These are phyloP conservation scores for Probosciger aterrimus DNA, from an alignment of 2,113 vertebrate genomes.

Conservation along the genomic window DNA sequence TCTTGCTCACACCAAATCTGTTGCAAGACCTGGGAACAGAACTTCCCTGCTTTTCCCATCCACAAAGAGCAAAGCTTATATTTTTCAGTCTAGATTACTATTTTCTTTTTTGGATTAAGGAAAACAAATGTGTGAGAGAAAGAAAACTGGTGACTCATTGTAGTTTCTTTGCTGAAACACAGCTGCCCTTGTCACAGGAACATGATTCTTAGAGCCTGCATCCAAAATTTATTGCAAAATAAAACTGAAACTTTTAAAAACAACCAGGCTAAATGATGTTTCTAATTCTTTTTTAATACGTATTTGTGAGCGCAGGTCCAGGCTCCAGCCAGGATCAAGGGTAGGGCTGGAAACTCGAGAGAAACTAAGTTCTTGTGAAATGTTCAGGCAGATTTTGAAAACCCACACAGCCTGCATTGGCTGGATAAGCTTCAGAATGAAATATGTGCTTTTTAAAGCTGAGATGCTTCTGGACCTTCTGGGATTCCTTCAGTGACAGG, in stretches of 20 bases:
- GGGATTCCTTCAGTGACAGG: not conserved
- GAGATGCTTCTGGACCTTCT: not conserved
- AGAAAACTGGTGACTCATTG: constrained; percentile 20
- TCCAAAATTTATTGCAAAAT: constrained; percentile 54
- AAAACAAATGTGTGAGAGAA: constrained; percentile 10
- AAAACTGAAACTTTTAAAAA: constrained; percentile 17
- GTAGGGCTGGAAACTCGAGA: not conserved
- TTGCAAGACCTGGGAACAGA: constrained; percentile 25
- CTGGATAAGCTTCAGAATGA: not conserved
- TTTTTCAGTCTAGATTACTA: constrained; percentile 24
- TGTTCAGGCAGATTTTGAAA: not conserved
- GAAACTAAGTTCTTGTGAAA: not conserved
- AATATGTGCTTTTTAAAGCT: not conserved
- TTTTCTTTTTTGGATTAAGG: constrained; percentile 45
- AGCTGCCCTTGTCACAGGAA: constrained; percentile 38
- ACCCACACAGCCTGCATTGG: not conserved
- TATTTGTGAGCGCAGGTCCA: not conserved
- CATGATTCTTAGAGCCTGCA: not conserved
- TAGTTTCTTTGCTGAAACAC: constrained; percentile 29
- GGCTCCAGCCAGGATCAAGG: not conserved
- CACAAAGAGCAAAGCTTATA: not conserved
- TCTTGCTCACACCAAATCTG: not conserved
- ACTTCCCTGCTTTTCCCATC: constrained; percentile 24
- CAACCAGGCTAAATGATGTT: not conserved
- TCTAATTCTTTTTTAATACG: not conserved